Base-by-base conservation (phyloP, 2,113 vertebrate species). In the Empidonax alnorum region DNA sequence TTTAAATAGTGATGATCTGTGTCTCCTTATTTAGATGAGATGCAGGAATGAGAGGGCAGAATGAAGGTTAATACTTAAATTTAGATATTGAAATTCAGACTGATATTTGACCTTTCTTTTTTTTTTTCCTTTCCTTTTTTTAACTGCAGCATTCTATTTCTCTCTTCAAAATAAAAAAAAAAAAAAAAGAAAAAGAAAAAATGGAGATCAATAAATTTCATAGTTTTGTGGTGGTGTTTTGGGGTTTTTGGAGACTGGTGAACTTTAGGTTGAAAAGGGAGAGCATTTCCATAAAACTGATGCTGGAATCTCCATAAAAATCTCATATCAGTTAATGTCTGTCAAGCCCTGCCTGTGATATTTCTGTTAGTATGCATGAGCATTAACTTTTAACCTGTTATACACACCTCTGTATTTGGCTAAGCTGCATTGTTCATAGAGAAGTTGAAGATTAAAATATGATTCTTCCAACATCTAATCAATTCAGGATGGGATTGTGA, bases 51-150 rank as follows among this genome's bases (percentile, higher is more conserved):
- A 87, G 61, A 59, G 56, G 65, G 33, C 75, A 68, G 61, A 78
- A 87, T 74, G 65, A 84, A 95, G 61, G 55, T 75, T 84, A 80
- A 71, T 77, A 78, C 56, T 89, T 87, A 95, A 87, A 95, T 91
- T 84, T 94, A 89, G 87, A 74, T 77, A 27, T 47, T 81, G 55
- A 92, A 74, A 69, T 84, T 84, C 41, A 67, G 46, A 69, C 46
- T 77, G 53, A 37, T 89, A 58, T 30, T 94, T 90, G 50, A 89
- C 37, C 28, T 83, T 41, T 41, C 22, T 56, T 10, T 17, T 25
- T n/a, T n/a, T 53, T 68, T n/a, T 12, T 19, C 1, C 35, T 2
- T 24, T 14, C 2, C 10, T 7, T 68, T 59, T 69, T 62, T 37
- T 35, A 94, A 44, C 19, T 46, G 14, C 28, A 59, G 14, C 9